phyloP scores from a whole-genome alignment of 2,113 vertebrate genomes.

The Gobius niger region DNA sequence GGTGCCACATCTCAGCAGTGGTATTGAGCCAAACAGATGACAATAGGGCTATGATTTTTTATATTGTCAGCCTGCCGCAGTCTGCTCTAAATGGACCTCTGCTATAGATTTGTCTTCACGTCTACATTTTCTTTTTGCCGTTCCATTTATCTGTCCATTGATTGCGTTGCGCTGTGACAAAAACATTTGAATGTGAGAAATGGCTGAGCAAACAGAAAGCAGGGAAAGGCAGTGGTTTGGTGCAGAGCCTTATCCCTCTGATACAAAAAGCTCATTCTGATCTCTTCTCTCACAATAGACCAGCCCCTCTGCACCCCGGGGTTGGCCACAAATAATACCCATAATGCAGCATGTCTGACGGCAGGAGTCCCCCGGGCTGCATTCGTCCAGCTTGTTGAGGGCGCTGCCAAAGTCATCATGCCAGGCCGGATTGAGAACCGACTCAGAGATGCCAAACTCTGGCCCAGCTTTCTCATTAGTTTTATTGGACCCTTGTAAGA shows the following conservation, averaged over 20 bases:
- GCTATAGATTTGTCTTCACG: slow-evolving; percentile 46
- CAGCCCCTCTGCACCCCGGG: slow-evolving; percentile 44
- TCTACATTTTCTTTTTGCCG: slow-evolving; percentile 39
- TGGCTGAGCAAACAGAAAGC: slow-evolving; percentile 37
- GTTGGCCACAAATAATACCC: slow-evolving; percentile 65
- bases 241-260: slow-evolving; percentile 53
- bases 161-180: slow-evolving; percentile 28
- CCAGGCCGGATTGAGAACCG: slow-evolving; percentile 42
- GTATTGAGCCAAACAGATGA: slow-evolving; percentile 31
- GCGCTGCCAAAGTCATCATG: slow-evolving; percentile 47
- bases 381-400: slow-evolving; percentile 53
- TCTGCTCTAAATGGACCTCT: slow-evolving; percentile 43
- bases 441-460: slow-evolving; percentile 40
- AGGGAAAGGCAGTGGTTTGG: slow-evolving; percentile 35
- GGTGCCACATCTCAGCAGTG: slow-evolving; percentile 27
- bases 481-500: slow-evolving; percentile 11
- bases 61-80: slow-evolving; percentile 11
- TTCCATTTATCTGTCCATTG: slow-evolving; percentile 33
- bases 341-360: slow-evolving; percentile 67
- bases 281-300: slow-evolving; percentile 58
- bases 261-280: slow-evolving; percentile 62
- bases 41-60: slow-evolving; percentile 33
- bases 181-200: slow-evolving; percentile 38
- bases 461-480: slow-evolving; percentile 18
- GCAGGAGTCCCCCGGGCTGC: slow-evolving; percentile 56